Evolutionary conservation across 2,888 invertebrate species (phyloP).

Genomic region (Caenorhabditis sp.): DNA sequence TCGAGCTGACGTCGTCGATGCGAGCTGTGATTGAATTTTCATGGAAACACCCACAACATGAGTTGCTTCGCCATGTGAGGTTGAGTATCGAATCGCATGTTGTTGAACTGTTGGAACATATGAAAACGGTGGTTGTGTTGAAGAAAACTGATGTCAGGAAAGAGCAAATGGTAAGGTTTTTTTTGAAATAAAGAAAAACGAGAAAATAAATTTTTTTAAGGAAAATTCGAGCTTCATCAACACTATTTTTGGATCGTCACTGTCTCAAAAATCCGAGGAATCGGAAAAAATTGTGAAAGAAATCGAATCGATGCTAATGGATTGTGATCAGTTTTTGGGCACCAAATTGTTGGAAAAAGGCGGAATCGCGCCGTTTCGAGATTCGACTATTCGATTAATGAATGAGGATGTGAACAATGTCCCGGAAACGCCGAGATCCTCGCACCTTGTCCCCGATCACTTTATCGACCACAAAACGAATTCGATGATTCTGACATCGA

Average conservation of each 20-base stretch:
- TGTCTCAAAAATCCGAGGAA: not conserved
- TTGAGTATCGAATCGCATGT: constrained; percentile 29
- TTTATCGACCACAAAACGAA: constrained; percentile 36
- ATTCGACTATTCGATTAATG: not conserved
- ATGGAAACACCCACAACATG: constrained; percentile 48
- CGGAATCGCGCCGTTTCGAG: not conserved
- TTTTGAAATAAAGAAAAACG: not conserved
- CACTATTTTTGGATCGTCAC: not conserved
- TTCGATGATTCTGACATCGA: constrained; percentile 40
- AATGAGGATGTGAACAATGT: constrained; percentile 4
- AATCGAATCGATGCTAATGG: constrained; percentile 30
- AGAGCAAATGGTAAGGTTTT: constrained; percentile 14
- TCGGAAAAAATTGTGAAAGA: constrained; percentile 14
- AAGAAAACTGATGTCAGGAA: constrained; percentile 2
- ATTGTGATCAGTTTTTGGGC: constrained; percentile 33
- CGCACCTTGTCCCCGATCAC: constrained; percentile 44
- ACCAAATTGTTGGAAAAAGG: constrained; percentile 30
- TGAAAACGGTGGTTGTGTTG: constrained; percentile 21
- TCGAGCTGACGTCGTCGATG: constrained; percentile 21
- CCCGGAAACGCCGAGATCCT: constrained; percentile 44
- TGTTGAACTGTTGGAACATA: constrained; percentile 15
- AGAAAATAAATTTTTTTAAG: not conserved
- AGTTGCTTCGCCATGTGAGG: constrained; percentile 14
- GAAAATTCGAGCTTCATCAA: constrained; percentile 11
- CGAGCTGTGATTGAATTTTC: constrained; percentile 38